These are phyloP conservation scores for Achroia grisella DNA, from an alignment of 1,140 invertebrate species.

Conservation along the genomic window DNA sequence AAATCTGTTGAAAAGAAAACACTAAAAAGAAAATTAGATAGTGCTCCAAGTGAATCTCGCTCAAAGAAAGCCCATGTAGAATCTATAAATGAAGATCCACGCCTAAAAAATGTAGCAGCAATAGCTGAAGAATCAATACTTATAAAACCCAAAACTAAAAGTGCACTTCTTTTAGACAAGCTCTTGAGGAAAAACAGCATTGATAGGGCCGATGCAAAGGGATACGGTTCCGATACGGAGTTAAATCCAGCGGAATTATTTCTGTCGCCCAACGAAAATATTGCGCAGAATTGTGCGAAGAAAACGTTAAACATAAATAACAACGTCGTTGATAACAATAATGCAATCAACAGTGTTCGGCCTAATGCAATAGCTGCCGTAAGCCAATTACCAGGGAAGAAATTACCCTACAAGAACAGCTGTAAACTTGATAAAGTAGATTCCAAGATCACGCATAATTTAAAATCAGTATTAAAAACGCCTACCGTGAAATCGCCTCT, in stretches of 20 bases:
- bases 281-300: slow-evolving; percentile 40
- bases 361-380: slow-evolving; percentile 60
- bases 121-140: slow-evolving; percentile 35
- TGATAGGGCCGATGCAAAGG: slow-evolving; percentile 60
- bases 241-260: slow-evolving; percentile 63
- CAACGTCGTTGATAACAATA: slow-evolving; percentile 70
- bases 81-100: slow-evolving; percentile 29
- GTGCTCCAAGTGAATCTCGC: slow-evolving; percentile 23
- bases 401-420: slow-evolving; percentile 55
- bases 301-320: slow-evolving; percentile 69
- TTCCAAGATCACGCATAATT: slow-evolving; percentile 51
- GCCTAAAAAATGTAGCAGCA: slow-evolving; percentile 35
- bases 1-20: slow-evolving; percentile 47
- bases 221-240: slow-evolving; percentile 44
- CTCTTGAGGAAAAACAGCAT: slow-evolving; percentile 74
- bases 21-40: slow-evolving; percentile 50
- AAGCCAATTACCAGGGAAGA: slow-evolving; percentile 51
- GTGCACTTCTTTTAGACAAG: slow-evolving; percentile 69
- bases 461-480: slow-evolving; percentile 60
- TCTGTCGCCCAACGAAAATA: slow-evolving; percentile 45
- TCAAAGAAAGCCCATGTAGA: slow-evolving; percentile 46
- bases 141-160: slow-evolving; percentile 64
- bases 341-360: slow-evolving; percentile 44
- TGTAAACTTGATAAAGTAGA: slow-evolving; percentile 57
- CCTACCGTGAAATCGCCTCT: slow-evolving; percentile 39